Conservation (phyloP, 2,888 invertebrate genomes). For the Folsomia manolachei region DNA sequence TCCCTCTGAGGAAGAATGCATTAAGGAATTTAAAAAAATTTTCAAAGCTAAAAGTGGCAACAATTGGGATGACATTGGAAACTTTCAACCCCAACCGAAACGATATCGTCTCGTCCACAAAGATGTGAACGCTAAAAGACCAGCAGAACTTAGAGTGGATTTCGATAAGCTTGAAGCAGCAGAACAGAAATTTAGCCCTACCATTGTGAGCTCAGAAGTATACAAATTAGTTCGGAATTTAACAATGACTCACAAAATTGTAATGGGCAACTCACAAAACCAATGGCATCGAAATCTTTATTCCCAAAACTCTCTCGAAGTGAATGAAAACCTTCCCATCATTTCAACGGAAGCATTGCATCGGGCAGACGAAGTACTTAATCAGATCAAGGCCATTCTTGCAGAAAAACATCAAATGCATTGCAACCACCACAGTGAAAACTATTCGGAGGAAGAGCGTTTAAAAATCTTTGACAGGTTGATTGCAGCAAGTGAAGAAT, state of each 20-base stretch:
- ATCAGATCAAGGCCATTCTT: neutral
- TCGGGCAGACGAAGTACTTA: slow-evolving; percentile 51
- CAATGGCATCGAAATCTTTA: neutral
- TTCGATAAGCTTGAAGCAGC: slow-evolving; percentile 53
- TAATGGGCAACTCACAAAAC: neutral
- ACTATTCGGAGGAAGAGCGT: slow-evolving; percentile 23
- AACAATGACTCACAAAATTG: slow-evolving; percentile 28
- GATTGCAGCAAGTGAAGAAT: slow-evolving; percentile 56
- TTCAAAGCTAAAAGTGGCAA: slow-evolving; percentile 59
- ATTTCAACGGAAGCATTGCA: slow-evolving; percentile 27
- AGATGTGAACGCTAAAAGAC: slow-evolving; percentile 49
- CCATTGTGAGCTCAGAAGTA: neutral
- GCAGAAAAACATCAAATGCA: slow-evolving; percentile 22
- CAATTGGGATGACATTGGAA: slow-evolving; percentile 54
- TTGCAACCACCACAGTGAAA: slow-evolving; percentile 15
- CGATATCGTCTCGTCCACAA: slow-evolving; percentile 57
- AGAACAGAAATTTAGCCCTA: slow-evolving; percentile 50
- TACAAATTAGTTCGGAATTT: slow-evolving; percentile 30
- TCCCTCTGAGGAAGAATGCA: slow-evolving; percentile 54
- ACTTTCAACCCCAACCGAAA: slow-evolving; percentile 53
- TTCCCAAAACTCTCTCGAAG: slow-evolving; percentile 9
- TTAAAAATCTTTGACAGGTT: slow-evolving; percentile 51
- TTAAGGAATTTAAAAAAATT: slow-evolving; percentile 58
- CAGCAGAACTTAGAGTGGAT: slow-evolving; percentile 53
- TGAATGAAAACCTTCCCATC: slow-evolving; percentile 16